A percentile compares a stretch with the other conserved stretches of the same genome.
phyloP scores from a whole-genome alignment of 2,888 invertebrate genomes.

The Eupeodes latifasciatus region DNA sequence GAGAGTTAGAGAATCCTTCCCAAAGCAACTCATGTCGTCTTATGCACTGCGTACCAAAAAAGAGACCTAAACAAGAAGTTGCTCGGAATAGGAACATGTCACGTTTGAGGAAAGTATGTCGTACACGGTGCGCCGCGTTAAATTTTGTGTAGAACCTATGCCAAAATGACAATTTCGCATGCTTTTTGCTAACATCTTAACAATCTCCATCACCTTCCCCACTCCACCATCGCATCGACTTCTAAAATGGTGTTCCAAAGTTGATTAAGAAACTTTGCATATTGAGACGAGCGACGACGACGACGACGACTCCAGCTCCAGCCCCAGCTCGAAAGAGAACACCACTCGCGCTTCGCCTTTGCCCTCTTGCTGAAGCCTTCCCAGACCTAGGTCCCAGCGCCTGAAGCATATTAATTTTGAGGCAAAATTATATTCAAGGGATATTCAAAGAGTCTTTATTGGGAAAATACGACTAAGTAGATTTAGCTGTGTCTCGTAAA shows the following conservation, averaged over 20 bases:
- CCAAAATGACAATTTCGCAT: slow-evolving; percentile 45
- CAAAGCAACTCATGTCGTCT: not conserved
- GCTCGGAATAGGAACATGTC: slow-evolving; percentile 22
- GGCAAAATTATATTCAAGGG: slow-evolving; percentile 62
- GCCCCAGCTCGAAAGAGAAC: slow-evolving; percentile 13
- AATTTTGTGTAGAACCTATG: slow-evolving; percentile 31
- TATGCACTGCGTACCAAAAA: not conserved
- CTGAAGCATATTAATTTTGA: slow-evolving; percentile 49
- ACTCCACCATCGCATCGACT: not conserved
- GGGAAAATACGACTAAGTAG: slow-evolving; percentile 55
- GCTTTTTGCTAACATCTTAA: not conserved
- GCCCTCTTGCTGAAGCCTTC: not conserved
- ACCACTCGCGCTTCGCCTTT: not conserved
- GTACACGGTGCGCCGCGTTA: not conserved
- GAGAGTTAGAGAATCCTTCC: too few relatives aligned
- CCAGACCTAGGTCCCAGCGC: not conserved
- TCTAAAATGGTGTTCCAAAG: slow-evolving; percentile 35
- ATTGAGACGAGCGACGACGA: not conserved
- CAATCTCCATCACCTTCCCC: not conserved
- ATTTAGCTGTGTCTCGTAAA: slow-evolving; percentile 32
- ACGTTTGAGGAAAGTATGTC: slow-evolving; percentile 46
- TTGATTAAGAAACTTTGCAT: slow-evolving; percentile 55
- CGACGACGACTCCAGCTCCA: too few relatives aligned
- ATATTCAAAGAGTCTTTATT: slow-evolving; percentile 62
- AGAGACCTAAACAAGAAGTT: slow-evolving; percentile 31